Conservation (phyloP, 2,113 vertebrate species). For the Chaetura pelagica region DNA sequence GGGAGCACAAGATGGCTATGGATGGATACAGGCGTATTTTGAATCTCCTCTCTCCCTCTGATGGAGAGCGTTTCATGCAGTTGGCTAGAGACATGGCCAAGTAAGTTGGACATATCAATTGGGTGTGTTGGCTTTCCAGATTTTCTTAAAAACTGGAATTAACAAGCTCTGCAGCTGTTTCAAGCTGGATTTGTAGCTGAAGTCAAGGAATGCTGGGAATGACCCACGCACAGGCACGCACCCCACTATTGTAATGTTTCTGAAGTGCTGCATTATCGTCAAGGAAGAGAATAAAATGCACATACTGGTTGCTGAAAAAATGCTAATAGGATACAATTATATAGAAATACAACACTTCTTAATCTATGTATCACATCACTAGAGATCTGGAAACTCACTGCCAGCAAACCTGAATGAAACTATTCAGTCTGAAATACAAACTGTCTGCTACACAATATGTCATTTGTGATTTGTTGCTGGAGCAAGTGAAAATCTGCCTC, state of each 20-base stretch:
- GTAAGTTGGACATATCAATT: slow-evolving; percentile 61
- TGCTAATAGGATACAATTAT: neutral
- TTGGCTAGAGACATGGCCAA: slow-evolving; percentile 98
- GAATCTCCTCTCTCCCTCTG: slow-evolving; percentile 88
- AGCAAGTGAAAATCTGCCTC: neutral
- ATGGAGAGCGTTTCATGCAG: slow-evolving; percentile 96
- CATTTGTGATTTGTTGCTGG: neutral
- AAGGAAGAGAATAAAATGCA: neutral
- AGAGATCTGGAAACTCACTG: neutral
- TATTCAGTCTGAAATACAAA: neutral
- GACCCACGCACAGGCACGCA: neutral
- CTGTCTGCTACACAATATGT: neutral
- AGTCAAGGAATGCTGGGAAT: neutral
- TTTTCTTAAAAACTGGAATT: neutral
- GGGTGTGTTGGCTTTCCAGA: neutral
- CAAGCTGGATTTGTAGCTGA: neutral
- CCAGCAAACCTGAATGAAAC: neutral
- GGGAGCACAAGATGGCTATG: slow-evolving; percentile 96
- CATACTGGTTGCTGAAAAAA: neutral
- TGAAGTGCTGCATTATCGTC: neutral
- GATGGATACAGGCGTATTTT: slow-evolving; percentile 94
- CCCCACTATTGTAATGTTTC: neutral
- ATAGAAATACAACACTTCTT: neutral
- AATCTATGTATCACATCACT: neutral
- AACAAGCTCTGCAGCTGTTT: neutral